Percentiles rank a stretch among this genome's conserved stretches.
These are phyloP conservation scores for Ctenodactylus gundi DNA, from an alignment of 2,113 vertebrate species.

Conservation along the genomic window DNA sequence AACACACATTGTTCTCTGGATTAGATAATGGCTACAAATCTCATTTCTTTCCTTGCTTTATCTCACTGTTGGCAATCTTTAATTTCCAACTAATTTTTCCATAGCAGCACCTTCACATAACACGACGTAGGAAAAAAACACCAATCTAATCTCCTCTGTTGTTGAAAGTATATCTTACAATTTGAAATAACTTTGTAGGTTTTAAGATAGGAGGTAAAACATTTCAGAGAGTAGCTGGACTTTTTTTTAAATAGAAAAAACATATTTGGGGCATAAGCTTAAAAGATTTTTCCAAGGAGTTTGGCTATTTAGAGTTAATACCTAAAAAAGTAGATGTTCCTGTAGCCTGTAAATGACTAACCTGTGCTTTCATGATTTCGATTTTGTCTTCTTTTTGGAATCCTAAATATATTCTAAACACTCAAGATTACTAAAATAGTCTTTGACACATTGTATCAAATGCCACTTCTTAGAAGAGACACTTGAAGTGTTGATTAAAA, in stretches of 20 bases:
- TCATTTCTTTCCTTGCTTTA: neutral
- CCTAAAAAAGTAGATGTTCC: neutral
- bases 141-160: neutral
- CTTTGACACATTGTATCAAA: neutral
- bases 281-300: neutral
- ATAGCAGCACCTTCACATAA: neutral
- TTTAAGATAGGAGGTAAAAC: neutral
- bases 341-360: neutral
- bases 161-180: neutral
- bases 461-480: neutral
- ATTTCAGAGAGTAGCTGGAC: neutral
- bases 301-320: neutral
- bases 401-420: neutral
- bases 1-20: neutral
- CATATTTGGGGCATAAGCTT: neutral
- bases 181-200: neutral
- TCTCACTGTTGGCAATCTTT: neutral
- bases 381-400: neutral
- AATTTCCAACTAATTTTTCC: neutral
- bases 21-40: neutral
- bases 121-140: neutral
- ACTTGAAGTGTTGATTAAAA: neutral
- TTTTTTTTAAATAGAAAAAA: neutral
- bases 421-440: neutral
- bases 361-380: neutral